These are phyloP conservation scores for Wiebesia pumilae DNA, from an alignment of 1,140 invertebrate species.

Conservation along the genomic window DNA sequence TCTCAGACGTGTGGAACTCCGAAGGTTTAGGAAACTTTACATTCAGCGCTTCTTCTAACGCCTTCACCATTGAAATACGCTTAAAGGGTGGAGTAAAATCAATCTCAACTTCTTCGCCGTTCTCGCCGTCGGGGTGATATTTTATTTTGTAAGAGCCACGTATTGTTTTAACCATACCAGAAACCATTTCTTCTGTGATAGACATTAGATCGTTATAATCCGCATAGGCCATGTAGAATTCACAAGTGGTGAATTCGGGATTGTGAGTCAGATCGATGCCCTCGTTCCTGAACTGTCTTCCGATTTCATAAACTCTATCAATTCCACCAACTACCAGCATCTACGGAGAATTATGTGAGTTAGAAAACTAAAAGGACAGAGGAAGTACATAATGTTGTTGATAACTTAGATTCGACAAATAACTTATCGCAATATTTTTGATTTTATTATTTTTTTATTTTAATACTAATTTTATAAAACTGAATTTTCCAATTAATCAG, in stretches of 20 bases:
- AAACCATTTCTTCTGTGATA: slow-evolving; percentile 94
- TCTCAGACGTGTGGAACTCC: slow-evolving; percentile 79
- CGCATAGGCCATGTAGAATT: slow-evolving; percentile 99
- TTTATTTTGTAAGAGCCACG: slow-evolving; percentile 86
- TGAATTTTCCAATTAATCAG: not conserved
- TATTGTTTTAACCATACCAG: slow-evolving; percentile 87
- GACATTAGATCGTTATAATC: slow-evolving; percentile 97
- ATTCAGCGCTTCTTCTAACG: slow-evolving; percentile 88
- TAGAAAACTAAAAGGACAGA: slow-evolving; percentile 28
- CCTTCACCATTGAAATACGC: slow-evolving; percentile 92
- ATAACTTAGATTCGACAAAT: slow-evolving; percentile 7
- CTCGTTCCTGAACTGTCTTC: slow-evolving; percentile 97
- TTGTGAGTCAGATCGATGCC: slow-evolving; percentile 99
- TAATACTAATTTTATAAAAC: not conserved
- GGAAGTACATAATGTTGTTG: not conserved
- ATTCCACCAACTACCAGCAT: slow-evolving; percentile 98
- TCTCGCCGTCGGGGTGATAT: slow-evolving; percentile 95
- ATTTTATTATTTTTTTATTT: not conserved
- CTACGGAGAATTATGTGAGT: slow-evolving; percentile 68
- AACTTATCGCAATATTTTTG: not conserved
- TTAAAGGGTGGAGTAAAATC: slow-evolving; percentile 99
- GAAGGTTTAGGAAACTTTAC: slow-evolving; percentile 89
- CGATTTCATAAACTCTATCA: slow-evolving; percentile 98
- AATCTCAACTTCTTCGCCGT: slow-evolving; percentile 87
- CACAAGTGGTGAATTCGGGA: slow-evolving; percentile 99